Evolutionary conservation across 2,797 vertebrate species (phyloP).

Genomic region (Myotis vivesi): DNA sequence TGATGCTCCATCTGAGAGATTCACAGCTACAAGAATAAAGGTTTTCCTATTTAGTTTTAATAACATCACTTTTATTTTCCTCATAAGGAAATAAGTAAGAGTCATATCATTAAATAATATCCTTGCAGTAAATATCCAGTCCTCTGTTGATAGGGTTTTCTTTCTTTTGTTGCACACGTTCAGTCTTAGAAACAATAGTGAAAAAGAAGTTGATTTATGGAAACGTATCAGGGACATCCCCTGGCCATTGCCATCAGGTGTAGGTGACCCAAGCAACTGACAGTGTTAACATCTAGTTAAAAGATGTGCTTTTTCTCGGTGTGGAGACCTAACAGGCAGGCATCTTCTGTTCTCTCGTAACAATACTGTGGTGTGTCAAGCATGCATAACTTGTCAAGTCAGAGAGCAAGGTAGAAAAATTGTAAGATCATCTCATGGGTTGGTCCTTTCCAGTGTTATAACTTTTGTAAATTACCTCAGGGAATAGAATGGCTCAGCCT

Average conservation of each 20-base stretch:
- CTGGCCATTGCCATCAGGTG: not conserved
- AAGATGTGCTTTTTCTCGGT: not conserved
- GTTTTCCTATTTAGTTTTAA: not conserved
- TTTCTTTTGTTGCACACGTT: not conserved
- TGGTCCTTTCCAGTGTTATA: not conserved
- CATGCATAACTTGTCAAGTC: not conserved
- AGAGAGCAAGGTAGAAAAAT: not conserved
- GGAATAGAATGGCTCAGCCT: not conserved
- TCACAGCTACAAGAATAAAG: not conserved
- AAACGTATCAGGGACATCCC: not conserved
- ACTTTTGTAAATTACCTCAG: not conserved
- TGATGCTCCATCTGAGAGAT: not conserved
- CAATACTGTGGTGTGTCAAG: not conserved
- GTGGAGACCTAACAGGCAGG: not conserved
- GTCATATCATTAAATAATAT: not conserved
- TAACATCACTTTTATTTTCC: not conserved
- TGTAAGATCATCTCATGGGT: not conserved
- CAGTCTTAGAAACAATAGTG: not conserved
- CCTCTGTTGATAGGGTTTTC: not conserved
- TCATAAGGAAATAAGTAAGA: not conserved
- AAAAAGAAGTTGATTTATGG: slow-evolving; percentile 1
- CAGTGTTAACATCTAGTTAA: not conserved
- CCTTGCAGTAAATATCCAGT: not conserved
- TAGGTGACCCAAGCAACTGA: not conserved
- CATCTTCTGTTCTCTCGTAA: not conserved